Evolutionary conservation across 2,888 invertebrate genomes (phyloP).

Genomic region (Chirona hameri): DNA sequence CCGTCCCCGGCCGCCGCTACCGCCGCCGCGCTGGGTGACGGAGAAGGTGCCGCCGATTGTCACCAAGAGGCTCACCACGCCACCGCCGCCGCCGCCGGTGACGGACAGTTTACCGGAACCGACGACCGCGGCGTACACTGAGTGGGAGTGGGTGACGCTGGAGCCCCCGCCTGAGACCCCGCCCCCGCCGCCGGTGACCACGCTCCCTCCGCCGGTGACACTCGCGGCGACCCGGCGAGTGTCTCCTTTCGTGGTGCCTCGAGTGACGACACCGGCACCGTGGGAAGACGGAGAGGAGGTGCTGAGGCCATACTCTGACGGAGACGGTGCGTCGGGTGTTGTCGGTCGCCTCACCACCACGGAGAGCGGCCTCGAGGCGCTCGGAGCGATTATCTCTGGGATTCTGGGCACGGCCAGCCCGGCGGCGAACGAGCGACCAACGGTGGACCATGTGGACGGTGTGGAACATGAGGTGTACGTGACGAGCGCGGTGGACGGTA

Average conservation of each 20-base stretch:
- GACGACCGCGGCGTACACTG: too few relatives aligned
- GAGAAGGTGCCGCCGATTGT: not conserved
- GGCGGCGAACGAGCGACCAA: not conserved
- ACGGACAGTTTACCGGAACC: not conserved
- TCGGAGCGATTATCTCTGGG: not conserved
- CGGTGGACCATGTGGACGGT: not conserved
- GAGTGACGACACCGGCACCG: not conserved
- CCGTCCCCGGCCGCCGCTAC: not conserved
- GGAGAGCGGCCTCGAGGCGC: not conserved
- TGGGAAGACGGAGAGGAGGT: not conserved
- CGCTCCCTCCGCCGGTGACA: too few relatives aligned
- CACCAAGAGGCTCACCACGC: not conserved
- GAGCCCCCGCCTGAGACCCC: too few relatives aligned
- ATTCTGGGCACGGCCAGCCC: not conserved
- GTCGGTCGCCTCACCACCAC: not conserved
- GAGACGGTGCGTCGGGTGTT: not conserved
- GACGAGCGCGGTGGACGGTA: not conserved
- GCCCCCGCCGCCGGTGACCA: too few relatives aligned
- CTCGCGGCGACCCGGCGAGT: too few relatives aligned
- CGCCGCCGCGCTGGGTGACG: not conserved
- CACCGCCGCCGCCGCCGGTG: not conserved
- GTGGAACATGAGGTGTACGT: not conserved
- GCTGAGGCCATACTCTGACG: not conserved
- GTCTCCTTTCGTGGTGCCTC: not conserved
- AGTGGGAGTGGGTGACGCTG: too few relatives aligned